A percentile compares a stretch with the other conserved stretches of the same genome.
Evolutionary conservation across 1,140 invertebrate species (phyloP).

Genomic region (Drosophila ogumai): DNA sequence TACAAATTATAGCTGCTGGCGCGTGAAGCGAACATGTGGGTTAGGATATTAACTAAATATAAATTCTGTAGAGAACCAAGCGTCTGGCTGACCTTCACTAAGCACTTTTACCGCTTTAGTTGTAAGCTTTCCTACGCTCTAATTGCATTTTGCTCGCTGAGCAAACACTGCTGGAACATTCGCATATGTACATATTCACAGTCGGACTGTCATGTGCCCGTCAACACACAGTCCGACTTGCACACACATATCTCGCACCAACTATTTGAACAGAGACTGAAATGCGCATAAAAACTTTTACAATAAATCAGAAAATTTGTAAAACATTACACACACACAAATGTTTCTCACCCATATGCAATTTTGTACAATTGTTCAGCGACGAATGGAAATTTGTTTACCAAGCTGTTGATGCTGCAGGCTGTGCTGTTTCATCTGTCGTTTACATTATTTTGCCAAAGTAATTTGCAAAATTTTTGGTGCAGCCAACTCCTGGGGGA

Average conservation of each 20-base stretch:
- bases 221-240: constrained; percentile 25
- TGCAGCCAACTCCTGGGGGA: background rate
- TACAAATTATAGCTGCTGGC: constrained; percentile 24
- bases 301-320: constrained; percentile 58
- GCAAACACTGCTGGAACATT: constrained; percentile 3
- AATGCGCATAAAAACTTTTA: constrained; percentile 60
- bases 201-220: constrained; percentile 34
- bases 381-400: constrained; percentile 71
- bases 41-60: constrained; percentile 20
- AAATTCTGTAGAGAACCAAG: background rate
- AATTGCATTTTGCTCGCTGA: constrained; percentile 47
- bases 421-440: constrained; percentile 28
- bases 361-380: constrained; percentile 49
- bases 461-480: constrained; percentile 26
- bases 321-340: constrained; percentile 50
- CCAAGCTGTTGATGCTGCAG: constrained; percentile 61
- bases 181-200: constrained; percentile 15
- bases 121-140: constrained; percentile 24
- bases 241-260: constrained; percentile 37
- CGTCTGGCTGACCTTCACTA: constrained; percentile 1
- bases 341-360: constrained; percentile 22
- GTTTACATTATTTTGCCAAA: constrained; percentile 28
- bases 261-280: constrained; percentile 47
- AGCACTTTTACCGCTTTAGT: constrained; percentile 11
- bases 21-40: background rate